Conservation (phyloP, 2,888 invertebrate species). For the Tubulanus polymorphus region DNA sequence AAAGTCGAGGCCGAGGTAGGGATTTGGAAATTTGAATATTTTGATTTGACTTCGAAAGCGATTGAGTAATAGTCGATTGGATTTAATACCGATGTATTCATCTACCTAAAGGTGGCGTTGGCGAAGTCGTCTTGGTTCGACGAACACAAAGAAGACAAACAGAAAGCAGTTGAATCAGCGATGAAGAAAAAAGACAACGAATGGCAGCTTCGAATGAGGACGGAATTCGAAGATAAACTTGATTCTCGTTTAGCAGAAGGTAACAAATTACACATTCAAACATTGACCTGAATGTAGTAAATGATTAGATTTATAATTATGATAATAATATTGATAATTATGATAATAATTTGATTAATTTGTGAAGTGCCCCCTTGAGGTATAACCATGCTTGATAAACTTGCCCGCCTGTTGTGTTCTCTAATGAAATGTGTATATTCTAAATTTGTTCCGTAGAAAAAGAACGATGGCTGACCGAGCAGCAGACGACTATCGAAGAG, state of each 20-base stretch:
- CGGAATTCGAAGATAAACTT: neutral
- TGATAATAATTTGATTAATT: too few species aligned
- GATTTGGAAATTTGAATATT: too few species aligned
- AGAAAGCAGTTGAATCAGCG: conserved; percentile 28
- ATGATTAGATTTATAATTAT: too few species aligned
- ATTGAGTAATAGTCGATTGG: too few species aligned
- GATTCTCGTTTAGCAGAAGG: neutral
- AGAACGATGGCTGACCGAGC: neutral
- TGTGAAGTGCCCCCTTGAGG: too few species aligned
- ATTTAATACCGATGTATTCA: too few species aligned
- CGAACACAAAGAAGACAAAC: conserved; percentile 14
- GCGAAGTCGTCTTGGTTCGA: conserved; percentile 3
- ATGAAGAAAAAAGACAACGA: conserved; percentile 23
- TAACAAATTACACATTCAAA: conserved; percentile 6
- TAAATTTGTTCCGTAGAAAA: neutral
- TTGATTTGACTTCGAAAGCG: too few species aligned
- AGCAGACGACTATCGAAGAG: neutral
- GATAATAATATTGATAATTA: too few species aligned
- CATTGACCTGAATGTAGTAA: too few species aligned
- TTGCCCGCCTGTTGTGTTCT: too few species aligned
- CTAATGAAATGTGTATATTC: too few species aligned
- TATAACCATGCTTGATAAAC: too few species aligned
- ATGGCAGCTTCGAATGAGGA: conserved; percentile 9
- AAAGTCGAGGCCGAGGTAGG: conserved; percentile 26
- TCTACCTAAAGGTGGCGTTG: conserved; percentile 5